Evolutionary conservation across 2,113 vertebrate species (phyloP).

Genomic region (Pyxicephalus adspersus): DNA sequence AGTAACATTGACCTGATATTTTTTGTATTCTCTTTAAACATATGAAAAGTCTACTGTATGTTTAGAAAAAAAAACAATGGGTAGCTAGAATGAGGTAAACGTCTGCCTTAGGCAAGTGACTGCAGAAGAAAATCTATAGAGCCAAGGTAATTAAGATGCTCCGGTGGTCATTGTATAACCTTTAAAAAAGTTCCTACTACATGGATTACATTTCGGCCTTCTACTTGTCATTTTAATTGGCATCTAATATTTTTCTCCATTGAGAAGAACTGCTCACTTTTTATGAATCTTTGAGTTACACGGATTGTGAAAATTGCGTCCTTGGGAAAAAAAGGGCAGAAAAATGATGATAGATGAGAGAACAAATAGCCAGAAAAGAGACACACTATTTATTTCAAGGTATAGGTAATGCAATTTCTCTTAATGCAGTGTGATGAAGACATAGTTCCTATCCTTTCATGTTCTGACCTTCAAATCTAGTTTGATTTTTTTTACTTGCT

Average conservation of each 20-base stretch:
- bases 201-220: slow-evolving; percentile 52
- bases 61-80: not conserved
- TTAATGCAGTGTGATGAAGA: slow-evolving; percentile 41
- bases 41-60: not conserved
- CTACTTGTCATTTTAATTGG: slow-evolving; percentile 31
- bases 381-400: slow-evolving; percentile 42
- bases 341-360: slow-evolving; percentile 38
- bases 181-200: slow-evolving; percentile 37
- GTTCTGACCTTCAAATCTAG: slow-evolving; percentile 19
- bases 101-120: slow-evolving; percentile 24
- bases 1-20: too few species aligned
- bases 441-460: slow-evolving; percentile 17
- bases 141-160: slow-evolving; percentile 43
- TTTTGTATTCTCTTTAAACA: too few species aligned
- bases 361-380: slow-evolving; percentile 10
- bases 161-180: slow-evolving; percentile 40
- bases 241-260: slow-evolving; percentile 37
- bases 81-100: slow-evolving; percentile 11
- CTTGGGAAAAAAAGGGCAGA: slow-evolving; percentile 42
- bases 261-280: slow-evolving; percentile 33
- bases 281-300: slow-evolving; percentile 45
- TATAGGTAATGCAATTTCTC: slow-evolving; percentile 16
- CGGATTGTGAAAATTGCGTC: slow-evolving; percentile 41
- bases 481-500: slow-evolving; percentile 17
- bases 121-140: slow-evolving; percentile 29